Conservation (phyloP, 2,797 vertebrate species). For the Spheniscus humboldti region DNA sequence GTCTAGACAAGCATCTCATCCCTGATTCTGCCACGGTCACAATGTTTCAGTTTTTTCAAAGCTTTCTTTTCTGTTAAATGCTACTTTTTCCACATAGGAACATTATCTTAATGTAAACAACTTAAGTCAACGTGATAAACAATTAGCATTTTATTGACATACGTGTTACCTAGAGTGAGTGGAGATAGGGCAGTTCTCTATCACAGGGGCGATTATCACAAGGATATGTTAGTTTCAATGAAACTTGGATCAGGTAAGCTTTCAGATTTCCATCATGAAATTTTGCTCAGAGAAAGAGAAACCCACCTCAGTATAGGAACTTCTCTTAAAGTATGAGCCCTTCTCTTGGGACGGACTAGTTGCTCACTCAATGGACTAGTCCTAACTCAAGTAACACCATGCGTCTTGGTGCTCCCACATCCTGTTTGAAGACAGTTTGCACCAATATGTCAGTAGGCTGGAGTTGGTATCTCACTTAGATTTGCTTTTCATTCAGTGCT, state of each 20-base stretch:
- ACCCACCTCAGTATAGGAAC: neutral
- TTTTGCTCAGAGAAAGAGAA: neutral
- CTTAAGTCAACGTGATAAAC: neutral
- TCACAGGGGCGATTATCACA: neutral
- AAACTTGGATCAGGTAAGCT: neutral
- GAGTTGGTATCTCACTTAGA: neutral
- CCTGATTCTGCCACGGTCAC: neutral
- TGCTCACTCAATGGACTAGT: neutral
- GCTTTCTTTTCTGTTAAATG: neutral
- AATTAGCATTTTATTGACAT: neutral
- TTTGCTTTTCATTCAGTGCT: neutral
- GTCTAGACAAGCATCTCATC: neutral
- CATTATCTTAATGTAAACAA: neutral
- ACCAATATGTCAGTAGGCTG: neutral
- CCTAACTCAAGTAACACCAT: neutral
- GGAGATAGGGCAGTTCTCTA: neutral
- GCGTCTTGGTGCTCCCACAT: accelerated
- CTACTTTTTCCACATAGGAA: neutral
- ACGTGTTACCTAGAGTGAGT: neutral
- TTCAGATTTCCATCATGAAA: neutral
- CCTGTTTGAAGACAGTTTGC: neutral
- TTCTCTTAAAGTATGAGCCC: neutral
- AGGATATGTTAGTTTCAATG: neutral
- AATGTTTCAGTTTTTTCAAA: neutral
- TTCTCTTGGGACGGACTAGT: neutral